Conservation (phyloP, 2,113 vertebrate genomes). For the Macrotis lagotis region DNA sequence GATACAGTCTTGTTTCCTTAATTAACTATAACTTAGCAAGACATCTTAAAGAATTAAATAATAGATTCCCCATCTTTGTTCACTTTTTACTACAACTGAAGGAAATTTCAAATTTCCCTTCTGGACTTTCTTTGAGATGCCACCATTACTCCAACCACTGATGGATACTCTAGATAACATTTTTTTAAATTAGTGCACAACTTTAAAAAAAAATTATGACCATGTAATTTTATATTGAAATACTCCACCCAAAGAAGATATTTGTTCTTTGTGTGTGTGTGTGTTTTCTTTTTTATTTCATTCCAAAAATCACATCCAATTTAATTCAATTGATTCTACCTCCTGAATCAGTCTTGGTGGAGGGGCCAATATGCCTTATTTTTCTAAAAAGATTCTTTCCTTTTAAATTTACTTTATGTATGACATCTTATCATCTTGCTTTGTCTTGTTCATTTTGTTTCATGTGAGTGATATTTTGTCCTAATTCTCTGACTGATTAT, state of each 20-base stretch:
- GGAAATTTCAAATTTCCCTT: background rate
- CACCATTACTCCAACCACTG: background rate
- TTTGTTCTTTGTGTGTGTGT: background rate
- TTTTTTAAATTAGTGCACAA: background rate
- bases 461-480: background rate
- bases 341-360: slow-evolving; percentile 41
- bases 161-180: background rate
- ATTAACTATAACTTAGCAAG: background rate
- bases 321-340: slow-evolving; percentile 38
- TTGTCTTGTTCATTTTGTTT: slow-evolving; percentile 63
- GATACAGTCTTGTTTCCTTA: background rate
- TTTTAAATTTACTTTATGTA: slow-evolving; percentile 63
- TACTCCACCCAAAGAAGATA: background rate
- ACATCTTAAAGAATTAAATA: background rate
- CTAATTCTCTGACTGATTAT: slow-evolving; percentile 67
- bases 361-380: slow-evolving; percentile 56
- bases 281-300: background rate
- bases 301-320: background rate
- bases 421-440: slow-evolving; percentile 58
- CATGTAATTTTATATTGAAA: background rate
- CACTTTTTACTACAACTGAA: background rate
- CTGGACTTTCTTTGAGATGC: slow-evolving; percentile 11
- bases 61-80: background rate
- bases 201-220: background rate
- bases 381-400: slow-evolving; percentile 53